Evolutionary conservation across 2,797 vertebrate genomes (phyloP).

Genomic region (Aphelocoma californica): DNA sequence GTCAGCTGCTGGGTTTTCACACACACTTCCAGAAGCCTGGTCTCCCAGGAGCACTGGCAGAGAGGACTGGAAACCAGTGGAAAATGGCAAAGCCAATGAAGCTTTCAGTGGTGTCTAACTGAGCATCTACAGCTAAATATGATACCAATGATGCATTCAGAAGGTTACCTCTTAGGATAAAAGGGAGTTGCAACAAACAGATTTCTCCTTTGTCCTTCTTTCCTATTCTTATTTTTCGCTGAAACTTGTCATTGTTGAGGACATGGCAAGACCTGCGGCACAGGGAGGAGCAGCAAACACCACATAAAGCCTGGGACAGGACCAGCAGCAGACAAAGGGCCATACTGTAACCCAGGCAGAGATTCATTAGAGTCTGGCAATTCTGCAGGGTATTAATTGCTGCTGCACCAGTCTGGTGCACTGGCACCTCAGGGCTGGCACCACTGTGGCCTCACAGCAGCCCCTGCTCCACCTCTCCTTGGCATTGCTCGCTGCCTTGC

Average conservation of each 20-base stretch:
- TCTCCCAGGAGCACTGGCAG: not conserved
- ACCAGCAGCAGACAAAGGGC: not conserved
- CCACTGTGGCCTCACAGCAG: fast-evolving
- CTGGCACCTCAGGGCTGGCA: not conserved
- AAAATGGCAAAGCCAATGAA: not conserved
- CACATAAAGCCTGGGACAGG: not conserved
- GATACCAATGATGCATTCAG: not conserved
- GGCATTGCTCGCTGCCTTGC: not conserved
- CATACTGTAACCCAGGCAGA: fast-evolving
- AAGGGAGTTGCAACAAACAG: not conserved
- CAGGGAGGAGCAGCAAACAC: not conserved
- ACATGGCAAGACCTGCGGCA: not conserved
- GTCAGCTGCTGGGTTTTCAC: not conserved
- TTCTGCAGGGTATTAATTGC: not conserved
- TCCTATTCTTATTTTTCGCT: not conserved
- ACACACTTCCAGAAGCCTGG: not conserved
- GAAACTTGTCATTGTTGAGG: not conserved
- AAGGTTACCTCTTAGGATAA: not conserved
- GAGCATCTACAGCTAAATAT: not conserved
- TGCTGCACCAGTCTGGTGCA: not conserved
- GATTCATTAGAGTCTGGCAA: not conserved
- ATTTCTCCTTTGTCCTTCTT: not conserved
- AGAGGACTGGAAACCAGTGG: not conserved
- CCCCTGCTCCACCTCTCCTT: not conserved
- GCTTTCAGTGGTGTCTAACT: not conserved